Base-by-base conservation (phyloP, 2,888 invertebrate species). In the Tridacna gigas region DNA sequence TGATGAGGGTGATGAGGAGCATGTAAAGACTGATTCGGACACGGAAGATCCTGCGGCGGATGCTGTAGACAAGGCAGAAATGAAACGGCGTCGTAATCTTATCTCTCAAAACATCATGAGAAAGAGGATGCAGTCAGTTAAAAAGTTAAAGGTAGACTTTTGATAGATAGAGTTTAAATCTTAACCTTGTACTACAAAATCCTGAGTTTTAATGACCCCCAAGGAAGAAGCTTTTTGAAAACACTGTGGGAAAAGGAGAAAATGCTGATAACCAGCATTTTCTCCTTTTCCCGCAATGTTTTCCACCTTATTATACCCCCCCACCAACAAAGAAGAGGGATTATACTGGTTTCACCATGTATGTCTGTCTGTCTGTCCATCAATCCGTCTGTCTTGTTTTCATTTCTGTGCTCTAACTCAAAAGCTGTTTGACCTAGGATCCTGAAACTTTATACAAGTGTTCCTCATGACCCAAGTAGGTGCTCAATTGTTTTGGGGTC, bases 1-100 rank as follows among this genome's bases (percentile, higher is more conserved):
- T 82, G 94, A 94, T 45, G 84, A 87, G 48, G 56, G 77, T 18
- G 80, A 75, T 51, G 71, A 71, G 13, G 51, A 71, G 12, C 28
- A 26, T 5, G 67, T 71, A 22, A 69, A 71, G 51, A 47, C 71
- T 20, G 71, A 71, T n/a, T 48, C 48, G 0, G 71, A 71, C 48
- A 26, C 13, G 2, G 71, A 71, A 18, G 51, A 71, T 26, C 13
- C 51, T 5, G 48, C 71, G 1, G 71, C 22, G 25, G 26, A 51
- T 51, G 11, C 22, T 0, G 22, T 47, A 26, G 71, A 71, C 28
- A 48, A 26, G 51, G 45, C 76, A 4, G 69, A 63, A 25, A 48
- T 63, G n/a, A 76, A 82, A 47, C 69, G 56, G 20, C 51, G 76
- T 12, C 79, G 67, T 48, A 63, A 66, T 26, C 73, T 75, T 20